These are phyloP conservation scores for Pluvialis apricaria DNA, from an alignment of 2,113 vertebrate genomes.

Conservation along the genomic window DNA sequence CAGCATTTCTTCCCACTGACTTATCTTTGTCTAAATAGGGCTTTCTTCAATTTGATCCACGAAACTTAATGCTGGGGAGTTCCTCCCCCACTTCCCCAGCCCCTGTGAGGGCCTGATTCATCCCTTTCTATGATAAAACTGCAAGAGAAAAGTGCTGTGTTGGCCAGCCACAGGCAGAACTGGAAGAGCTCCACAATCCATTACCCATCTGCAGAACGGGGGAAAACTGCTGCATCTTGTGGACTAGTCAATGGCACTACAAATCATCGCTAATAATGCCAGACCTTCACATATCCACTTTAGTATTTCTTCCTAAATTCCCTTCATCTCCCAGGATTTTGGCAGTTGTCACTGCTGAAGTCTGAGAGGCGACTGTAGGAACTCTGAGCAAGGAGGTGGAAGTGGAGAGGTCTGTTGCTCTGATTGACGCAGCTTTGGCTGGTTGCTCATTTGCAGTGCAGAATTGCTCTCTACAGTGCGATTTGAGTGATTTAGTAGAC, in stretches of 20 bases:
- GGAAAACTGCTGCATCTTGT: neutral
- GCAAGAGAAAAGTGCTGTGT: neutral
- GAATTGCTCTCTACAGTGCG: neutral
- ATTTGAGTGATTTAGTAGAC: conserved; percentile 32
- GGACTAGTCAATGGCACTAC: neutral
- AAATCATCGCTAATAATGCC: fast-evolving
- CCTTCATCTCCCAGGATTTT: neutral
- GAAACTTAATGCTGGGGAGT: neutral
- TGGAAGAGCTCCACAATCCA: neutral
- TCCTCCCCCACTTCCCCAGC: fast-evolving
- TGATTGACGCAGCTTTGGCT: neutral
- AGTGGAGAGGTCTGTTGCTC: neutral
- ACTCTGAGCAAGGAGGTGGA: neutral
- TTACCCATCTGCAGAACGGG: fast-evolving
- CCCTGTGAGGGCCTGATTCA: neutral
- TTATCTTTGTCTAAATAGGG: neutral
- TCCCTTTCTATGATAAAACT: neutral
- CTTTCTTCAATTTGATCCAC: neutral
- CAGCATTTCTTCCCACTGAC: neutral
- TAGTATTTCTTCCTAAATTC: neutral
- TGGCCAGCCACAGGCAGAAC: neutral
- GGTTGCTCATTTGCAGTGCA: neutral
- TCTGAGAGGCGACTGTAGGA: neutral
- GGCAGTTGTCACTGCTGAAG: neutral
- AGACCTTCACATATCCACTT: fast-evolving